Evolutionary conservation across 1,140 invertebrate genomes (phyloP).

Genomic region (Zophobas morio): DNA sequence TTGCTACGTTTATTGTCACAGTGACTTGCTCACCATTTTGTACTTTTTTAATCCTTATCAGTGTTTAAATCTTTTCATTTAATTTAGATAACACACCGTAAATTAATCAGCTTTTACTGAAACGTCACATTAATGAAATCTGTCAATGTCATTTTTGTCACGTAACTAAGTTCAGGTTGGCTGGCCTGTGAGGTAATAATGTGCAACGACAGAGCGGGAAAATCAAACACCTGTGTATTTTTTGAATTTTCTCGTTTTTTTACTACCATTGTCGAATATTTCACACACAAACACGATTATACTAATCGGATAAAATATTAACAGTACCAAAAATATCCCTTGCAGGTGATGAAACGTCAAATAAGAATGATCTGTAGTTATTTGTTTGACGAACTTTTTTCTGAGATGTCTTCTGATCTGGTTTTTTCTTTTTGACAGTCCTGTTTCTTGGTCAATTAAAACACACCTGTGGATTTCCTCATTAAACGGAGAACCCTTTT

Average conservation of each 20-base stretch:
- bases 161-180: background rate
- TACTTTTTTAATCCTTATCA: conserved; percentile 26
- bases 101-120: conserved; percentile 2
- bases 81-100: conserved; percentile 18
- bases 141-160: conserved; percentile 27
- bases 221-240: conserved; percentile 10
- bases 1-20: background rate
- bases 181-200: background rate
- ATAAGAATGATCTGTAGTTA: background rate
- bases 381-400: conserved; percentile 2
- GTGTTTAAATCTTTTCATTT: conserved; percentile 34
- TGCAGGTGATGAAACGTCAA: conserved; percentile 33
- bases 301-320: background rate
- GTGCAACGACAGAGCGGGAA: conserved; percentile 1
- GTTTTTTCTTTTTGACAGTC: conserved; percentile 10
- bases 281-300: conserved; percentile 23
- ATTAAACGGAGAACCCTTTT: conserved; percentile 31
- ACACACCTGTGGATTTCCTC: conserved; percentile 33
- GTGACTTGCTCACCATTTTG: conserved; percentile 47
- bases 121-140: conserved; percentile 21
- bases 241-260: background rate
- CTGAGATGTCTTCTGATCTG: background rate
- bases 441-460: conserved; percentile 18
- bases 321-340: conserved; percentile 36
- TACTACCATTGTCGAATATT: background rate